Evolutionary conservation across 2,797 vertebrate species (phyloP), one percentile per base, ranked within the genome.

Genomic region (Hemitrygon akajei): DNA sequence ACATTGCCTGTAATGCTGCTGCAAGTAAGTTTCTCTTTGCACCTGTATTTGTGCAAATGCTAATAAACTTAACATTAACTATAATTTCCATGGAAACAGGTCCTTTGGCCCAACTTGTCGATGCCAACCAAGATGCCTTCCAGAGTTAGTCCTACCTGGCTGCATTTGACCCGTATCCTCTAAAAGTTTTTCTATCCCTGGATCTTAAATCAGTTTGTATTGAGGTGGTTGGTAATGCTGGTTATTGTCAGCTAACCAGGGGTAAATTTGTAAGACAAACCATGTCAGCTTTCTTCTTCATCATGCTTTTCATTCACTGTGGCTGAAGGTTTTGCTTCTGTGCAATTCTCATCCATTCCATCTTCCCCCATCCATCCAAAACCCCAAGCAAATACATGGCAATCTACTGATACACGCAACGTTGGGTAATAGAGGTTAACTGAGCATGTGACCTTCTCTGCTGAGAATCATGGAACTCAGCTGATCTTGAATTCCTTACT

Each of bases 261-360:
- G 91, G 66, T 9, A 40, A 56, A 75, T 75, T 92, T 25, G 89
- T 16, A 34, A 37, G n/a, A 5, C 25, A 63, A 60, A 25, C 25
- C 14, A 40, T 16, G 69, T 76, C 27, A 47, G 40, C 11, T 47
- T 93, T 92, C 4, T 76, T 40, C 71, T 92, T 60, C 60, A 10
- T 16, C 34, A 34, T 34, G 63, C n/a, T 1, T 60, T n/a, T 34
- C 27, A 14, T 63, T 87, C 60, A 89, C 60, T 89, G 11, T n/a
- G 86, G n/a, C 69, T 75, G 91, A 75, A 92, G 37, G 91, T 37
- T 75, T 73, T 93, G 71, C 40, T 56, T 93, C 91, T 92, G 66
- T 92, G 60, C 37, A 69, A 91, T 56, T 18, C 76, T 66, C 7
- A 69, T 2, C 25, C 27, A 30, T 76, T 93, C 76, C 14, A 12